A percentile compares a stretch with the other conserved stretches of the same genome.
Conservation (phyloP, 1,140 invertebrate genomes). For the Drosophila fuyamai region DNA sequence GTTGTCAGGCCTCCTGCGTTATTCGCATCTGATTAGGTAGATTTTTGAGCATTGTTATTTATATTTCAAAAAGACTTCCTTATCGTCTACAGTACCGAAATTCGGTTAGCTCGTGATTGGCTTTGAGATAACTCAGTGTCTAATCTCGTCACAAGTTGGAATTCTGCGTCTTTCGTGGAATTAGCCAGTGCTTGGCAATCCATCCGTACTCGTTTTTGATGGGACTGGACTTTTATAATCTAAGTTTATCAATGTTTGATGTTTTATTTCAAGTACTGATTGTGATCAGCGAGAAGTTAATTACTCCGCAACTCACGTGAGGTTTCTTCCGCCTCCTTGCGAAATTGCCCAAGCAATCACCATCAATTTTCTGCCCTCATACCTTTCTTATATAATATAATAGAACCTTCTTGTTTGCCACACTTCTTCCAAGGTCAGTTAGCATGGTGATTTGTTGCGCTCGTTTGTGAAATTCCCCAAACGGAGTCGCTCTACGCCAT, state of each 20-base stretch:
- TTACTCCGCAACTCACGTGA: constrained; percentile 28
- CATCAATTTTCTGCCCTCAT: background rate
- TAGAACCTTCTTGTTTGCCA: constrained; percentile 29
- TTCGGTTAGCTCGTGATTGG: constrained; percentile 26
- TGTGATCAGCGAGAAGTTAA: constrained; percentile 9
- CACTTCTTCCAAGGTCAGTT: constrained; percentile 8
- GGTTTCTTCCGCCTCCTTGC: constrained; percentile 9
- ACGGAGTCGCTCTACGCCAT: constrained; percentile 33
- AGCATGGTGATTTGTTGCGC: constrained; percentile 46
- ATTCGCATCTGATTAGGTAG: constrained; percentile 34
- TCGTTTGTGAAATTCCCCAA: constrained; percentile 64
- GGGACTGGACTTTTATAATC: constrained; percentile 10
- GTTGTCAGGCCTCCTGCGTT: constrained; percentile 27
- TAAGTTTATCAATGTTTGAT: constrained; percentile 14
- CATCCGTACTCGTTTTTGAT: constrained; percentile 15
- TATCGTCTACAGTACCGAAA: constrained; percentile 14
- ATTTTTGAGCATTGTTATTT: constrained; percentile 30
- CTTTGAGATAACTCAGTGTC: constrained; percentile 20
- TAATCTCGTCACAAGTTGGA: constrained; percentile 25
- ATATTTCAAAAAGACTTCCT: constrained; percentile 7
- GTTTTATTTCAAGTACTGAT: constrained; percentile 21
- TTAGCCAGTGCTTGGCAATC: constrained; percentile 6
- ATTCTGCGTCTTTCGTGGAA: constrained; percentile 24
- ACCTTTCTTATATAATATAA: background rate
- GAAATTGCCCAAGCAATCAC: constrained; percentile 2